phyloP scores from a whole-genome alignment of 1,140 invertebrate species.

The Pseudomyrmex concolor region DNA sequence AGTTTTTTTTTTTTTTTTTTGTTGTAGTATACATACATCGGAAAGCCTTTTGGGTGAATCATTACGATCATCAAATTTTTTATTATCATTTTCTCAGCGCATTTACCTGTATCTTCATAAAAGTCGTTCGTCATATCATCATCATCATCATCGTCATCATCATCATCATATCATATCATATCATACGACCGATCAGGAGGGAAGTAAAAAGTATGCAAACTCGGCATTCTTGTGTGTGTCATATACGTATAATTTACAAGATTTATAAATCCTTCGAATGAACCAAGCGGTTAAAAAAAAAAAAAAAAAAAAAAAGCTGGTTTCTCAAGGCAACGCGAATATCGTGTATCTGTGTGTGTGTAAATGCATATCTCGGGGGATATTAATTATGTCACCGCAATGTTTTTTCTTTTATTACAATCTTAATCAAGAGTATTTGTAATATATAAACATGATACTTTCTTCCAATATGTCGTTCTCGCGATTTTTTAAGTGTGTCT shows the following conservation, averaged over 20 bases:
- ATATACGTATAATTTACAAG: too few species aligned
- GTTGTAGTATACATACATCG: conserved; percentile 62
- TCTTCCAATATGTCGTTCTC: not conserved
- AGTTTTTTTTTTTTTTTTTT: conserved; percentile 53
- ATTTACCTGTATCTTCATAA: not conserved
- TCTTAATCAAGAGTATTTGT: not conserved
- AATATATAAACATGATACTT: not conserved
- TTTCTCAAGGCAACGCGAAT: conserved; percentile 3
- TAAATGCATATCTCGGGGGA: not conserved
- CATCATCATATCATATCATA: too few species aligned
- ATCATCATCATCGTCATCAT: too few species aligned
- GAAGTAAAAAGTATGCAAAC: conserved; percentile 1
- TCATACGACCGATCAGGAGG: not conserved
- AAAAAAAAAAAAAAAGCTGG: not conserved
- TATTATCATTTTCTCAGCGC: conserved; percentile 42
- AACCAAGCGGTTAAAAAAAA: too few species aligned
- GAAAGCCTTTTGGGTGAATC: conserved; percentile 54
- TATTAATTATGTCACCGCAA: not conserved
- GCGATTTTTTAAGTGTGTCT: not conserved
- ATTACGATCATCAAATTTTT: conserved; percentile 43
- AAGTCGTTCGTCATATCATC: too few species aligned
- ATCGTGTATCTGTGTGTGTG: not conserved
- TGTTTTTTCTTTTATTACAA: not conserved
- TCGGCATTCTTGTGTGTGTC: too few species aligned
- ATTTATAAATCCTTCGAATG: too few species aligned